These are phyloP conservation scores for Margaritifera margaritifera DNA, from an alignment of 2,888 invertebrate genomes.

Conservation along the genomic window DNA sequence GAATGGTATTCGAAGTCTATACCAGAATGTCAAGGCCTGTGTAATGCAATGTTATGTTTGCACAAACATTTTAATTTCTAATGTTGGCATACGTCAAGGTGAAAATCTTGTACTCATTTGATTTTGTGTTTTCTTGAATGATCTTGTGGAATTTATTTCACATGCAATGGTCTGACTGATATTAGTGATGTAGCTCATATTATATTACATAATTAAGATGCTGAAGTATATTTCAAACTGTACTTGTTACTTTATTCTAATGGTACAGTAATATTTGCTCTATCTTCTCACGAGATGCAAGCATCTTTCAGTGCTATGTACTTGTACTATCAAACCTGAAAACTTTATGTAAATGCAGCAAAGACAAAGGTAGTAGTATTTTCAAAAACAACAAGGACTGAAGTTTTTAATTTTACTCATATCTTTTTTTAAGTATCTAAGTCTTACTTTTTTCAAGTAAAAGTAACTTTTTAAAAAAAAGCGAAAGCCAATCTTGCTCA, in stretches of 20 bases:
- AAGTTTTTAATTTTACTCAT: background rate
- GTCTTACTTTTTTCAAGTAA: background rate
- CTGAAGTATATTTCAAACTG: too few species aligned
- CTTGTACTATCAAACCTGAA: background rate
- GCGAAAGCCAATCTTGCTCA: background rate
- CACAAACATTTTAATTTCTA: background rate
- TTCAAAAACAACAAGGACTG: background rate
- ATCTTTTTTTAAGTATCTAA: background rate
- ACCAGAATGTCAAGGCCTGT: background rate
- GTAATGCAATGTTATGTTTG: background rate
- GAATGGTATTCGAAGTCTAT: background rate
- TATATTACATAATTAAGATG: too few species aligned
- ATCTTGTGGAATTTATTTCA: background rate
- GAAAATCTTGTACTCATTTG: background rate
- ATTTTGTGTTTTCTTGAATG: background rate
- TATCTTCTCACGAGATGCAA: background rate
- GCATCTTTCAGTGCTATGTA: background rate
- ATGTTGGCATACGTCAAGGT: background rate
- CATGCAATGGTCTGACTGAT: background rate
- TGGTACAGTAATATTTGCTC: too few species aligned
- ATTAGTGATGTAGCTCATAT: too few species aligned
- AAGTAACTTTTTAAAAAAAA: background rate
- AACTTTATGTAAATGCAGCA: background rate
- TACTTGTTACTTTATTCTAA: too few species aligned
- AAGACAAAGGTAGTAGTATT: background rate